Base-by-base conservation (phyloP, 2,113 vertebrate genomes). In the Scomber colias region DNA sequence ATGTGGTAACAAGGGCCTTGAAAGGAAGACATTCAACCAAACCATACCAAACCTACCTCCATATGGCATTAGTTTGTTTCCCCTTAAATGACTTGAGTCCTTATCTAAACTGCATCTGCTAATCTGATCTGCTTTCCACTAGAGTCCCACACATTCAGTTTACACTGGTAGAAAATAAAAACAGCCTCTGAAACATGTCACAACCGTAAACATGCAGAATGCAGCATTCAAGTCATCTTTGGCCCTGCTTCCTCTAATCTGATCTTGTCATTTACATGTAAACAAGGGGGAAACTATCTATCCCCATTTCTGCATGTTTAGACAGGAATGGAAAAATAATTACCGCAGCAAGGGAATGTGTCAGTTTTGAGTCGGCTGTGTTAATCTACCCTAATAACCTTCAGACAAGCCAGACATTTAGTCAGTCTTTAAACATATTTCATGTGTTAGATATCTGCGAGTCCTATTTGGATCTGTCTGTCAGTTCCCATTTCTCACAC, bases 51-150 rank as follows among this genome's bases (percentile, higher is more conserved):
- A 40, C 4, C 7, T 40, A 6, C 67, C 12, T 71, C 85, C 88
- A 84, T 66, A 49, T 87, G 89, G 83, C 71, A 72, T 71, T 70
- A 19, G 59, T 90, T 87, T 82, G 45, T 82, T 86, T 81, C 17
- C 27, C 30, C 62, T 81, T 77, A 75, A 88, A 81, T 68, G 51
- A 84, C 57, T 75, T 75, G 1, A 53, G 63, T 51, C 57, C 90
- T 91, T 76, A 90, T 89, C 87, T 83, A 3, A 75, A 64, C 66
- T 27, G 65, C 16, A 8, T 62, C 49, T 57, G 71, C 77, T 71
- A 60, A 85, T 90, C 89, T 86, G 81, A 87, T 85, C 71, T 71
- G 46, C 53, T 76, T 54, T 83, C 74, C 21, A 74, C 24, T 72
- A 78, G 67, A 78, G 65, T 83, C 73, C 71, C 83, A 85, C 75